These are phyloP conservation scores for Epizoanthus rinbou DNA, from an alignment of 92 coral and sea anemone species.

Conservation along the genomic window DNA sequence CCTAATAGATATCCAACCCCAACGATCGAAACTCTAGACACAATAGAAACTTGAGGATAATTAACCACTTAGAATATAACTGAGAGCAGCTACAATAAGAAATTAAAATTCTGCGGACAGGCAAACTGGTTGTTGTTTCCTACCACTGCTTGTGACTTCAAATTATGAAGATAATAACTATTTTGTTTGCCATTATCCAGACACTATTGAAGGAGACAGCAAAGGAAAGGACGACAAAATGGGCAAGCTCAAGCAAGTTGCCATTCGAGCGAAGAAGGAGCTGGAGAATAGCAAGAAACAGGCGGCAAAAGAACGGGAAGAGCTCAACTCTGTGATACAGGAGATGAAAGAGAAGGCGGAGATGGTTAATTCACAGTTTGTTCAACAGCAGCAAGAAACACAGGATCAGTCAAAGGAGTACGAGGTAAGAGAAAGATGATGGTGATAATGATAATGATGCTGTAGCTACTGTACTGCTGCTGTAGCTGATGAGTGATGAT, in stretches of 20 bases:
- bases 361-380: constrained; percentile 60
- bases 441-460: not conserved
- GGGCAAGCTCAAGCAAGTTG: constrained; percentile 90
- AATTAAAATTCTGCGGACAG: no score
- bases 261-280: constrained; percentile 91
- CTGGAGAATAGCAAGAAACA: constrained; percentile 82
- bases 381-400: constrained; percentile 65
- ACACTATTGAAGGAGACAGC: constrained; percentile 54
- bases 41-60: no score
- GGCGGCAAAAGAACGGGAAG: constrained; percentile 66
- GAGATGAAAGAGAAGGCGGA: constrained; percentile 74
- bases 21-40: no score
- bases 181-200: constrained; percentile 37
- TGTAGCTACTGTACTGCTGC: not conserved
- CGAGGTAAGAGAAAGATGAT: constrained; percentile 47
- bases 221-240: constrained; percentile 76
- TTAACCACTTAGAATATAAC: no score
- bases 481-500: no score
- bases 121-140: no score
- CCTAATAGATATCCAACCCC: no score
- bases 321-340: constrained; percentile 61
- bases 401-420: constrained; percentile 49
- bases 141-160: no score
- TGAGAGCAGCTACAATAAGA: no score
- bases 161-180: no score